These are phyloP conservation scores for Mionectes olivaceus DNA, from an alignment of 2,797 vertebrate species.

Conservation along the genomic window DNA sequence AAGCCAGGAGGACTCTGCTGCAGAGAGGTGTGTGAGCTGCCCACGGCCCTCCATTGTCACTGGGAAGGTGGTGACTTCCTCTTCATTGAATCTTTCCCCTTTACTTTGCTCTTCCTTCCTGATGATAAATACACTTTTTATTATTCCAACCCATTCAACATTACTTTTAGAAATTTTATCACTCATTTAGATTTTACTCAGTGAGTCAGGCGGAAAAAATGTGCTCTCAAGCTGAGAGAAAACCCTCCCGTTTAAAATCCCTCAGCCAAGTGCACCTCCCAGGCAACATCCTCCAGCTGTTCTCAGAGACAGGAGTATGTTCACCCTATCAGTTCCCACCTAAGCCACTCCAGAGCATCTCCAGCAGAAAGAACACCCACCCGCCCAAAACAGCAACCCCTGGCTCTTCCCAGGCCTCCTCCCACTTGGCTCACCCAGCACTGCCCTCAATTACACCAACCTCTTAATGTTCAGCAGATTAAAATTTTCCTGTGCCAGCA, in stretches of 20 bases:
- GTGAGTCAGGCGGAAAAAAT: constrained; percentile 61
- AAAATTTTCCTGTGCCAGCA: neutral
- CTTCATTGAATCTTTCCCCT: constrained; percentile 1
- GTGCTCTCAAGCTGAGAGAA: constrained; percentile 9
- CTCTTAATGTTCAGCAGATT: neutral
- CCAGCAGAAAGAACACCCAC: neutral
- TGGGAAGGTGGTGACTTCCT: constrained; percentile 36
- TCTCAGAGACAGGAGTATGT: neutral
- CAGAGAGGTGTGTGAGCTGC: neutral
- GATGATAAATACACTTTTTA: constrained; percentile 34
- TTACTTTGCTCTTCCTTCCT: constrained; percentile 49
- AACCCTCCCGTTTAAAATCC: constrained; percentile 19
- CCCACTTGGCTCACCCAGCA: neutral
- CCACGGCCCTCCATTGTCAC: neutral
- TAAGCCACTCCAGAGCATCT: neutral
- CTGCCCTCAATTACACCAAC: neutral
- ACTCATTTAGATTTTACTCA: constrained; percentile 46
- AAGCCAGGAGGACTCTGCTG: neutral
- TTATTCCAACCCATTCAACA: constrained; percentile 27
- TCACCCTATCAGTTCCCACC: neutral
- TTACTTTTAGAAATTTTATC: constrained; percentile 63
- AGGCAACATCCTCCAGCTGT: constrained; percentile 50
- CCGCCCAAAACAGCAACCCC: neutral
- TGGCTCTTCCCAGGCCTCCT: neutral
- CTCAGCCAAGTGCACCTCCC: constrained; percentile 46